These are phyloP conservation scores for Podiceps cristatus DNA, from an alignment of 2,113 vertebrate genomes.

Conservation along the genomic window DNA sequence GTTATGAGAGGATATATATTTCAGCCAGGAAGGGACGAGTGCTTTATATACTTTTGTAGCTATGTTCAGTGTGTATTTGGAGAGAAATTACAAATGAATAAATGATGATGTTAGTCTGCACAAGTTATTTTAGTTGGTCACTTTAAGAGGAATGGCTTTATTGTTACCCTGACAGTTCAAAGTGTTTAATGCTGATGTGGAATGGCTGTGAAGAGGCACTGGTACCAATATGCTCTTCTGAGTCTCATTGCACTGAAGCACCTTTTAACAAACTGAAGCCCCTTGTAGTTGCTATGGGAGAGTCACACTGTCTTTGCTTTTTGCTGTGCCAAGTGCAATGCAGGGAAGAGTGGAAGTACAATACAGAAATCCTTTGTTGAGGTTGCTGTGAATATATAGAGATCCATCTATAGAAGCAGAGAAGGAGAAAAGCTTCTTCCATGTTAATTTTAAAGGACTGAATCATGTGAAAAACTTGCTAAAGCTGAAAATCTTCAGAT, in stretches of 20 bases:
- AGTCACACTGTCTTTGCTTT: background rate
- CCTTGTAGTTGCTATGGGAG: background rate
- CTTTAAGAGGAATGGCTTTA: background rate
- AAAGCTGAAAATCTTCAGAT: background rate
- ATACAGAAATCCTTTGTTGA: background rate
- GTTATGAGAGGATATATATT: background rate
- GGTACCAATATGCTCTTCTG: background rate
- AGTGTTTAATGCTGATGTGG: background rate
- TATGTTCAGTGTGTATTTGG: background rate
- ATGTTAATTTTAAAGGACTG: slow-evolving; percentile 13
- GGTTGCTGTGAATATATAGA: background rate
- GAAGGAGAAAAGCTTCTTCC: background rate
- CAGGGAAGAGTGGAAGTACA: background rate
- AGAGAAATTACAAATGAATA: background rate
- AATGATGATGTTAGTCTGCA: background rate
- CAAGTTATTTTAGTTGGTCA: background rate
- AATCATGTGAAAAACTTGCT: background rate
- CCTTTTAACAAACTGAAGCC: background rate
- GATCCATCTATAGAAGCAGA: background rate
- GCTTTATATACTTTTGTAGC: background rate
- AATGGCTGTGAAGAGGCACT: background rate
- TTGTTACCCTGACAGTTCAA: background rate
- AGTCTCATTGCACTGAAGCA: background rate
- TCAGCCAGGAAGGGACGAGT: background rate
- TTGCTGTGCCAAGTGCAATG: background rate